Base-by-base conservation (phyloP, 2,797 vertebrate genomes). In the Scyliorhinus canicula region DNA sequence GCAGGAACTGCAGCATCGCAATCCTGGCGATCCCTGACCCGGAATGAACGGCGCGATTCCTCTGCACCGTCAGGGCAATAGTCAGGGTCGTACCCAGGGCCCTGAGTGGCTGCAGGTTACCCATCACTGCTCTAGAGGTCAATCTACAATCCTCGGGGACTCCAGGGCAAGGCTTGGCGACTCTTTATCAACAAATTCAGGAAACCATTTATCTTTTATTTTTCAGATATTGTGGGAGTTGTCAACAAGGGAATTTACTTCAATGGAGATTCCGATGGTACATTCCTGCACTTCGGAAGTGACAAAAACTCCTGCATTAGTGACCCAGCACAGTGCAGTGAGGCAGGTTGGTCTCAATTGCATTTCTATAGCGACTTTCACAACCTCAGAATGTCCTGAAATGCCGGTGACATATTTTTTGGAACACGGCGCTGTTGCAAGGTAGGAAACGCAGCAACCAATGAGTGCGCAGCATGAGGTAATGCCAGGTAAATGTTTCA, bases 221-320 rank as follows among this genome's bases (percentile, higher is more conserved):
- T 57, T 96, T 74, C 95, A 99, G 99, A 99, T 95, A 98, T 99
- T 95, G 97, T 99, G 96, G 99, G 98, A 67, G 99, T 99, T 96
- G 98, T 99, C 95, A 98, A 98, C 96, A 99, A 98, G 95, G 98
- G 98, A 31, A 98, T 99, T 95, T 99, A 98, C 1, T 96, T 99
- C 86, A 97, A 97, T 47, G 98, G 98, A 93, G 97, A 98, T 95
- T 98, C 97, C 0, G 98, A 98, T 0, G 97, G 98, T 44, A 98
- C 98, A 0, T 98, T 99, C 82, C 98, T 99, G 7, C 98, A 99
- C 96, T 99, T 99, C 95, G 98, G 98, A 93, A 98, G 96, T 95
- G 98, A 98, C 95, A 97, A 97, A 63, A 98, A 98, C 95, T 98
- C 99, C 5, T 99, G 99, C 96, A 98, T 99, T 93, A 99, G 98